These are phyloP conservation scores for Clunio marinus DNA, from an alignment of 2,888 invertebrate genomes.

Conservation along the genomic window DNA sequence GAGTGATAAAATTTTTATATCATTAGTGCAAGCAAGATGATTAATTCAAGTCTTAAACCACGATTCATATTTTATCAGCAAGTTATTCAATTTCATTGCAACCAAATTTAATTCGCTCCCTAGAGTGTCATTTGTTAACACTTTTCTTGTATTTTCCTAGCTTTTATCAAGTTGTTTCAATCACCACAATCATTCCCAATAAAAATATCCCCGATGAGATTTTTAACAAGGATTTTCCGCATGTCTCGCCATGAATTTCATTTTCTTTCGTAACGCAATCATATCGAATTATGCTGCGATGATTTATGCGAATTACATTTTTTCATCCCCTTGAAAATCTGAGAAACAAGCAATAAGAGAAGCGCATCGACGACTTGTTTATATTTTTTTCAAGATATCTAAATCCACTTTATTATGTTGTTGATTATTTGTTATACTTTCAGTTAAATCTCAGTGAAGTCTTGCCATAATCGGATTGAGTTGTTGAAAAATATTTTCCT, in stretches of 20 bases:
- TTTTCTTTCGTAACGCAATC: not conserved
- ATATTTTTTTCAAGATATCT: not conserved
- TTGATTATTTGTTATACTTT: too few relatives aligned
- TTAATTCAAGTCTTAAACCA: too few relatives aligned
- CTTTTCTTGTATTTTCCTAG: slow-evolving; percentile 26
- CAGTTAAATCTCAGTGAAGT: too few relatives aligned
- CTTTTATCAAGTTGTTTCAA: slow-evolving; percentile 6
- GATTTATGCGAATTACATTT: slow-evolving; percentile 34
- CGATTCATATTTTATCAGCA: too few relatives aligned
- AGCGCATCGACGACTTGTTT: too few relatives aligned
- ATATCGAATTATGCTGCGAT: slow-evolving; percentile 34
- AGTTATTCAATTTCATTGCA: slow-evolving; percentile 26
- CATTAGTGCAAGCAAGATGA: too few relatives aligned
- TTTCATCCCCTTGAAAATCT: not conserved
- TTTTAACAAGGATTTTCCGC: not conserved
- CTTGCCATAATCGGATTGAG: not conserved
- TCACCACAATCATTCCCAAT: not conserved
- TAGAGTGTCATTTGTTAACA: slow-evolving; percentile 21
- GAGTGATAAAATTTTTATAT: too few relatives aligned
- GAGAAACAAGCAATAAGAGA: not conserved
- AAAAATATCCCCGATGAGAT: slow-evolving; percentile 7
- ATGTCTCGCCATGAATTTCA: not conserved
- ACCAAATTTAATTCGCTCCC: slow-evolving; percentile 32
- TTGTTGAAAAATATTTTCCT: slow-evolving; percentile 5
- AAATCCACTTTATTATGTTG: slow-evolving; percentile 23